Percentiles rank a stretch among this genome's conserved stretches.
Conservation (phyloP, 2,113 vertebrate genomes). For the Eretmochelys imbricata region DNA sequence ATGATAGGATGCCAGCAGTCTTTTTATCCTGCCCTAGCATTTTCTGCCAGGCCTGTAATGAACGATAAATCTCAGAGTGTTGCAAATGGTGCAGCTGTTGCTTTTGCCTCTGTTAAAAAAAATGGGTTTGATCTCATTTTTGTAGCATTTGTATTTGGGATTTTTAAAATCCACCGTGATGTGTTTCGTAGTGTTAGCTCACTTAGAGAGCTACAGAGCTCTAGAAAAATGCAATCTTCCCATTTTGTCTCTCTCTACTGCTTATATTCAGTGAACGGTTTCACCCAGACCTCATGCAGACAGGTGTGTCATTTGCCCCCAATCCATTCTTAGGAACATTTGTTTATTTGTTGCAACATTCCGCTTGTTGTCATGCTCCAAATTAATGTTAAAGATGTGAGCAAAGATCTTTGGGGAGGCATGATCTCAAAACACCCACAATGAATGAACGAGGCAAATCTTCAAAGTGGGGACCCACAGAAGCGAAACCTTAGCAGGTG, state of each 20-base stretch:
- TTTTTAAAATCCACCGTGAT: background rate
- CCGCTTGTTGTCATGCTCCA: background rate
- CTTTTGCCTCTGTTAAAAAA: constrained; percentile 19
- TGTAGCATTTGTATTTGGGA: background rate
- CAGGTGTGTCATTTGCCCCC: background rate
- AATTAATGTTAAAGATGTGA: background rate
- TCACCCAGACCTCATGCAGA: background rate
- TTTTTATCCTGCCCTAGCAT: constrained; percentile 48
- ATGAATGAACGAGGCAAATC: background rate
- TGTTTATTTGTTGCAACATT: constrained; percentile 3
- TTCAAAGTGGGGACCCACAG: background rate
- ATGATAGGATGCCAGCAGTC: background rate
- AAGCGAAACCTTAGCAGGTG: rapidly evolving
- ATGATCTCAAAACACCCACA: background rate
- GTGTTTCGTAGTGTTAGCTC: background rate
- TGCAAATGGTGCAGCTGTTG: constrained; percentile 10
- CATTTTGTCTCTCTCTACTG: background rate
- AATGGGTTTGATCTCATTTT: background rate
- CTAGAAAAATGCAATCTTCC: background rate
- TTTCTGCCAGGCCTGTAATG: constrained; percentile 45
- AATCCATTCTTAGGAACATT: background rate
- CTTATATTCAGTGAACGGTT: constrained; percentile 12
- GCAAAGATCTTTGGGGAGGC: background rate
- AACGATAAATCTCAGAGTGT: constrained; percentile 46
- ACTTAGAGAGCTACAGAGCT: background rate